phyloP scores from a whole-genome alignment of 2,113 vertebrate genomes.

The Dasyornis broadbenti region DNA sequence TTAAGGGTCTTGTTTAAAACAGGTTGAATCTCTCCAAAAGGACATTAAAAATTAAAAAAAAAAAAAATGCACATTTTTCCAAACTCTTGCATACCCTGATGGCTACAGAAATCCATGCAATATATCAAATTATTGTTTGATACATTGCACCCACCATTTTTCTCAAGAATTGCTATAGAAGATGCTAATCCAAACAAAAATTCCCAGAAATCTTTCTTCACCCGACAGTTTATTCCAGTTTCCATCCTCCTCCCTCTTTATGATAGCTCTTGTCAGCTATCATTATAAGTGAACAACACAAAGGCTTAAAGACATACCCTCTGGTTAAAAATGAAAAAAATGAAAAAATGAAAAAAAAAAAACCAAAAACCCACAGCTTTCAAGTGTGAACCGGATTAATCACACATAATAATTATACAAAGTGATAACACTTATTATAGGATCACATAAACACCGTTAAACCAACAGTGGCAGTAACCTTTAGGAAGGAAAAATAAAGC shows the following conservation, averaged over 20 bases:
- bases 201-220: background rate
- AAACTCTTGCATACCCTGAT: background rate
- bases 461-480: conserved; percentile 64
- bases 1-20: background rate
- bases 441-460: conserved; percentile 67
- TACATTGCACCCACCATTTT: background rate
- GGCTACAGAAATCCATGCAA: background rate
- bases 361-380: background rate
- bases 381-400: conserved; percentile 65
- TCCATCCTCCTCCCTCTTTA: conserved; percentile 5
- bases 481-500: conserved; percentile 54
- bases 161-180: background rate
- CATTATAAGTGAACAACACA: conserved; percentile 58
- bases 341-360: background rate
- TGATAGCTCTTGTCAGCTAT: conserved; percentile 53
- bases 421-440: conserved; percentile 67
- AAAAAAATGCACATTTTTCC: rapidly evolving
- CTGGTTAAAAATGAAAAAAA: conserved; percentile 33
- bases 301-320: conserved; percentile 64
- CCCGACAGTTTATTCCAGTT: background rate
- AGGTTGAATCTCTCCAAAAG: background rate
- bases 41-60: rapidly evolving
- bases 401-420: conserved; percentile 69
- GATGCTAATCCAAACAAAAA: background rate
- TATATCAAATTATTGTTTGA: background rate